Base-by-base conservation (phyloP, 1,140 invertebrate species). In the Lordiphosa collinella region DNA sequence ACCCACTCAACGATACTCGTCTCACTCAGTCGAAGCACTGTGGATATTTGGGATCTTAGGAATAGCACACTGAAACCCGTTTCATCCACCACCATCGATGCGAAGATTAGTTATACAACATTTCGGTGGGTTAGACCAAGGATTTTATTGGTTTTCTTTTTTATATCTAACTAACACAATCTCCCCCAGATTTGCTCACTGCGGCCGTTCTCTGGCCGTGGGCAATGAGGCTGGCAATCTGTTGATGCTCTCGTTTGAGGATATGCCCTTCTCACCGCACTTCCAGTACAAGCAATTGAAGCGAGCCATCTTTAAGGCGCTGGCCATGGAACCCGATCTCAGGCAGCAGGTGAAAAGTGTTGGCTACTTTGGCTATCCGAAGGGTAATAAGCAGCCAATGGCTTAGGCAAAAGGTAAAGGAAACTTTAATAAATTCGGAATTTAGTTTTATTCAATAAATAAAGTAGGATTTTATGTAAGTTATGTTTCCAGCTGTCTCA, bases 1-100 rank as follows among this genome's bases (percentile, higher is more conserved):
- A 93, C 92, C 5, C 95, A 95, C 69, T 94, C 95, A 0, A 96
- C 95, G 0, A 93, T 97, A 2, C 91, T 97, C 49, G 94, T 95
- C 2, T 94, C 93, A 1, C 92, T 94, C 0, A 93, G 92, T 37
- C 92, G 92, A 5, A 93, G 93, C 71, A 91, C 92, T 4, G 91
- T 95, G 3, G 92, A 92, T 13, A 90, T 95, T 29, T 95, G 94
- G 94, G 93, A 95, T 75, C 88, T 95, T 1, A 90, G 92, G 22
- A 89, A 92, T 9, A 94, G 93, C 67, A 92, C 90, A 1, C 91
- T 93, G 16, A 90, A 91, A 9, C 93, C 94, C 0, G 91, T 91
- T 22, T 92, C 92, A 0, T 89, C 92, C 0, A 72, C 71, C 1
- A 61, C 47, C 8, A 80, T 88, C 5, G 75, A 88, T 43, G 64